Base-by-base conservation (phyloP, 2,888 invertebrate genomes). In the Zaprionus obscuricornis region DNA sequence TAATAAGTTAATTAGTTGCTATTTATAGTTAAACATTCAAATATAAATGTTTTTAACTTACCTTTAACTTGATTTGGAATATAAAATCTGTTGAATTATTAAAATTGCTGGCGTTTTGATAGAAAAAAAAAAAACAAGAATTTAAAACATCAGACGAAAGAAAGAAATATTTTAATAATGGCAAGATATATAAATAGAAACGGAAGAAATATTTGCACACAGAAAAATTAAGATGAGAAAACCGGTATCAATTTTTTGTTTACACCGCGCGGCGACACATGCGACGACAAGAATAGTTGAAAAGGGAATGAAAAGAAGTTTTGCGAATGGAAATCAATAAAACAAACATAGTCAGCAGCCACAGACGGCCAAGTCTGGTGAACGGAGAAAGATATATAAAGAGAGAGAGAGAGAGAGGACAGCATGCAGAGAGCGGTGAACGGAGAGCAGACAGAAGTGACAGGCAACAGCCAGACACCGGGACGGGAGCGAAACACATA, bases 241-340 rank as follows among this genome's bases (percentile, higher is more conserved):
- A 76, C 75, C 75, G 75, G 75, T 76, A 79, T 57, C 62, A 64
- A 43, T 74, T 78, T 49, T 82, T 74, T 66, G 59, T 54, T 71
- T 64, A 67, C 59, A 51, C 20, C 42, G 56, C 59, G 42, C 57
- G 46, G 24, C 45, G 56, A 42, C n/a, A n/a, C n/a, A n/a, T n/a
- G n/a, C n/a, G n/a, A n/a, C n/a, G n/a, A n/a, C n/a, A 22, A 33
- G 27, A 45, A 49, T 52, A 52, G 54, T 57, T 42, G 4, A n/a
- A 8, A 5, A 20, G 27, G 8, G 42, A 20, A 24, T 31, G 43
- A n/a, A n/a, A 46, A 39, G 37, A 46, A 39, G 31, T 50, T n/a
- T 52, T 50, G 37, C 40, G 52, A 59, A 70, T 57, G 65, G 71
- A 60, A 79, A 76, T 79, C 73, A 76, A 79, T 76, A 76, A 75